A percentile compares a stretch with the other conserved stretches of the same genome.
Conservation (phyloP, 1,140 invertebrate species). For the Octopus sinensis region DNA sequence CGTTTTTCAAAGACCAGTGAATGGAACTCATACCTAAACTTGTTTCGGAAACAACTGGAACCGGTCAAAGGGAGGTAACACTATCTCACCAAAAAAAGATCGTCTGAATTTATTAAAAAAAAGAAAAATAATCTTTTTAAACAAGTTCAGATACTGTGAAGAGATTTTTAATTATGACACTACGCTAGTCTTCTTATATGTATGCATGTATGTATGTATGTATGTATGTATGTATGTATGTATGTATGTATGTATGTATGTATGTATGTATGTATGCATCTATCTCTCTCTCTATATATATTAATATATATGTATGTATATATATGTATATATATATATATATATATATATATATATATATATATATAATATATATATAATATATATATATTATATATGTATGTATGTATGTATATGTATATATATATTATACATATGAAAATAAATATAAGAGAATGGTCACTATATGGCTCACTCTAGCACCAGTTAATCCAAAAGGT, state of each 20-base stretch:
- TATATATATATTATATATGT: too few relatives aligned
- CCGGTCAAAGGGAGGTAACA: not conserved
- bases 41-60: too few relatives aligned
- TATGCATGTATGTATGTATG: too few relatives aligned
- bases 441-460: too few relatives aligned
- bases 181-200: not conserved
- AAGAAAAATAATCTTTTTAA: not conserved
- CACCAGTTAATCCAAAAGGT: too few relatives aligned
- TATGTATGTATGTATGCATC: not conserved
- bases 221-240: too few relatives aligned
- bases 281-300: not conserved
- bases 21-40: too few relatives aligned
- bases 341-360: slow-evolving; percentile 1
- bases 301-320: not conserved
- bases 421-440: too few relatives aligned
- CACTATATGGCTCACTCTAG: too few relatives aligned
- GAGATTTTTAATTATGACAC: not conserved
- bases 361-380: not conserved
- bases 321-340: slow-evolving; percentile 2
- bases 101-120: not conserved
- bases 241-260: not conserved
- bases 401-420: too few relatives aligned
- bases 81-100: not conserved
- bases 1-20: too few relatives aligned
- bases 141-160: not conserved